phyloP scores from a whole-genome alignment of 1,140 invertebrate species.

The Drosophila melanogaster region Release_6_plus_ISO1_MT NT_033779.5:6463001-6463500 shows the following conservation, averaged over 20 bases:
- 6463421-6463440: constrained; percentile 48
- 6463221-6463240: background rate
- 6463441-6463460: constrained; percentile 2
- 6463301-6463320: constrained; percentile 66
- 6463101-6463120: too few relatives aligned
- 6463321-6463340: constrained; percentile 38
- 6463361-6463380: constrained; percentile 5
- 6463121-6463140: too few relatives aligned
- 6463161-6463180: background rate
- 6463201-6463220: background rate
- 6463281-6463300: constrained; percentile 91
- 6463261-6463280: constrained; percentile 92
- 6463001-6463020: too few relatives aligned
- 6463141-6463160: too few relatives aligned
- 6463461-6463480: constrained; percentile 26
- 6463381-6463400: constrained; percentile 18
- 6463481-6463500: constrained; percentile 31
- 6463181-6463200: background rate
- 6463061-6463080: too few relatives aligned
- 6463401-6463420: constrained; percentile 38
- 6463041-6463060: too few relatives aligned
- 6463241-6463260: constrained; percentile 85
- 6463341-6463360: constrained; percentile 22
- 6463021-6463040: too few relatives aligned
- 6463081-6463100: too few relatives aligned